Percentiles rank a stretch among this genome's conserved stretches.
These are phyloP conservation scores for Auanema sp. DNA, from an alignment of 2,888 invertebrate species.

Conservation along the genomic window DNA sequence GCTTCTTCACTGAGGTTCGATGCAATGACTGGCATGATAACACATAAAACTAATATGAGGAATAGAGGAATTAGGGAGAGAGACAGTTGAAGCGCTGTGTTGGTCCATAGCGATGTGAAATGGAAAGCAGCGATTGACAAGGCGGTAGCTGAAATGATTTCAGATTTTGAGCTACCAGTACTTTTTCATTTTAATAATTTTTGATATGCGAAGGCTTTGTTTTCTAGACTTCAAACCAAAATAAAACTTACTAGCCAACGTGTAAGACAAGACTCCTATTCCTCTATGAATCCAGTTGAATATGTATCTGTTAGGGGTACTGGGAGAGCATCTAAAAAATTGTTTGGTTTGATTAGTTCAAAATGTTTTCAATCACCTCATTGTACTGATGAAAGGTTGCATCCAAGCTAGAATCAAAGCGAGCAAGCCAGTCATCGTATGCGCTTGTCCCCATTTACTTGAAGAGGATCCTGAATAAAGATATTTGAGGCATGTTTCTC, in stretches of 20 bases:
- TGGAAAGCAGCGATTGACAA: constrained; percentile 37
- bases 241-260: constrained; percentile 37
- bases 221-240: constrained; percentile 5
- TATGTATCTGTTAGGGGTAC: constrained; percentile 40
- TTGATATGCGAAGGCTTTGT: no score
- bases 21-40: constrained; percentile 21
- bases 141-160: constrained; percentile 39
- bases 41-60: constrained; percentile 22
- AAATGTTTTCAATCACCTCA: constrained; percentile 17
- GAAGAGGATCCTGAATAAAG: constrained; percentile 3
- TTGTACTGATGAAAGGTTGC: constrained; percentile 45
- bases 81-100: constrained; percentile 20
- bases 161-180: no score
- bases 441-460: constrained; percentile 26
- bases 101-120: constrained; percentile 22
- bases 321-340: constrained; percentile 38
- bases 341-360: not conserved
- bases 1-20: no score
- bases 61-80: constrained; percentile 31
- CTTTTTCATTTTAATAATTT: not conserved
- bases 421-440: constrained; percentile 40
- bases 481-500: not conserved
- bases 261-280: constrained; percentile 40
- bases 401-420: constrained; percentile 41
- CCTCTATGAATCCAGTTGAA: constrained; percentile 49